Conservation (phyloP, 2,113 vertebrate genomes). For the Albula goreensis region DNA sequence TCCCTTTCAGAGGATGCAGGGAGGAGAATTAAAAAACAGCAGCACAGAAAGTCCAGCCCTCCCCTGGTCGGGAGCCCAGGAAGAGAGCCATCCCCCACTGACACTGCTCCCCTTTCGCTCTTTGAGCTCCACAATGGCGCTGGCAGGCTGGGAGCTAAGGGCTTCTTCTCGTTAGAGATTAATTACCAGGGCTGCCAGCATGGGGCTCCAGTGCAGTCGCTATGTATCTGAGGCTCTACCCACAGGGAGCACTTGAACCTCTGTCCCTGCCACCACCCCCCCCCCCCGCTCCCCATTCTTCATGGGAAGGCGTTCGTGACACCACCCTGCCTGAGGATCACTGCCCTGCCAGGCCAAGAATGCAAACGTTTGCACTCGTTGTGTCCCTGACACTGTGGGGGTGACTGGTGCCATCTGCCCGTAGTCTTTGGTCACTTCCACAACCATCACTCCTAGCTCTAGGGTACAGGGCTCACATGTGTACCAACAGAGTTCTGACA, state of each 20-base stretch:
- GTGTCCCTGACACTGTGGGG: constrained; percentile 48
- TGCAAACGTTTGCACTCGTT: constrained; percentile 36
- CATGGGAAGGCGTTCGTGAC: constrained; percentile 59
- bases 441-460: not conserved
- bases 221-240: constrained; percentile 46
- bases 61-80: not conserved
- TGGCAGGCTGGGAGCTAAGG: constrained; percentile 19
- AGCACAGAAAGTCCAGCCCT: not conserved
- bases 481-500: too few relatives aligned
- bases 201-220: constrained; percentile 37
- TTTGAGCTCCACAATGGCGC: constrained; percentile 12
- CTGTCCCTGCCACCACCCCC: constrained; percentile 36
- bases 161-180: constrained; percentile 54
- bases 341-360: constrained; percentile 66
- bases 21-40: not conserved
- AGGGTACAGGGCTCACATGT: too few relatives aligned
- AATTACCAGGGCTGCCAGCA: constrained; percentile 42
- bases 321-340: constrained; percentile 58
- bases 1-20: not conserved
- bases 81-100: constrained; percentile 24
- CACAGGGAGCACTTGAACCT: constrained; percentile 63
- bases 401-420: constrained; percentile 12
- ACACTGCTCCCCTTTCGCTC: not conserved
- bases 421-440: not conserved
- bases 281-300: constrained; percentile 30